Conservation (phyloP, 2,113 vertebrate species). For the Siphamia tubifer region DNA sequence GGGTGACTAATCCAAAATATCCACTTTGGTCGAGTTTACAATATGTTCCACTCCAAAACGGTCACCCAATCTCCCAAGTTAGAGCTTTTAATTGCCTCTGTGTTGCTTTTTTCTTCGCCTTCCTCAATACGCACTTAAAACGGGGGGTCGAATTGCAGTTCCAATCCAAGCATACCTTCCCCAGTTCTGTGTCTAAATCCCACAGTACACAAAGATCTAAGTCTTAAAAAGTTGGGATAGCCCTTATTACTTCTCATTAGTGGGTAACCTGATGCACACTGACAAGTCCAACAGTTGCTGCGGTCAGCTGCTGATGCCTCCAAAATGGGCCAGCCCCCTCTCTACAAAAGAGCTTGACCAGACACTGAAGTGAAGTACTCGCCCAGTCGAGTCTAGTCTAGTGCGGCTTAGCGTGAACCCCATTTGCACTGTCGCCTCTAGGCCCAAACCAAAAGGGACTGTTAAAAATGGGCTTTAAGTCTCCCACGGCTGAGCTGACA, state of each 20-base stretch:
- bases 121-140: slow-evolving; percentile 18
- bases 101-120: slow-evolving; percentile 27
- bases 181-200: slow-evolving; percentile 41
- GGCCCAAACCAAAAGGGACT: slow-evolving; percentile 85
- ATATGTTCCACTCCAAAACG: slow-evolving; percentile 33
- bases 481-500: slow-evolving; percentile 83
- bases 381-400: slow-evolving; percentile 39
- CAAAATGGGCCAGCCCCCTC: slow-evolving; percentile 70
- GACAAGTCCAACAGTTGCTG: slow-evolving; percentile 84
- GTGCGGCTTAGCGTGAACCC: slow-evolving; percentile 69
- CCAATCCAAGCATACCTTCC: slow-evolving; percentile 30
- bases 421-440: slow-evolving; percentile 81
- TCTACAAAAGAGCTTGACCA: slow-evolving; percentile 73
- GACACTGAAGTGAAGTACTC: slow-evolving; percentile 62
- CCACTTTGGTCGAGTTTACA: slow-evolving; percentile 22
- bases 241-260: slow-evolving; percentile 88
- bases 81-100: slow-evolving; percentile 48
- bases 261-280: slow-evolving; percentile 82
- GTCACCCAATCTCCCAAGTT: slow-evolving; percentile 19
- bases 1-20: slow-evolving; percentile 43
- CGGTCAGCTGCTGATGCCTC: slow-evolving; percentile 80
- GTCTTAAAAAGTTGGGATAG: slow-evolving; percentile 73
- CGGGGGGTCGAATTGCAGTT: slow-evolving; percentile 41
- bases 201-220: slow-evolving; percentile 60
- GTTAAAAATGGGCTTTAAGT: slow-evolving; percentile 85